phyloP scores from a whole-genome alignment of 2,797 vertebrate genomes.

The Australoheros facetus region DNA sequence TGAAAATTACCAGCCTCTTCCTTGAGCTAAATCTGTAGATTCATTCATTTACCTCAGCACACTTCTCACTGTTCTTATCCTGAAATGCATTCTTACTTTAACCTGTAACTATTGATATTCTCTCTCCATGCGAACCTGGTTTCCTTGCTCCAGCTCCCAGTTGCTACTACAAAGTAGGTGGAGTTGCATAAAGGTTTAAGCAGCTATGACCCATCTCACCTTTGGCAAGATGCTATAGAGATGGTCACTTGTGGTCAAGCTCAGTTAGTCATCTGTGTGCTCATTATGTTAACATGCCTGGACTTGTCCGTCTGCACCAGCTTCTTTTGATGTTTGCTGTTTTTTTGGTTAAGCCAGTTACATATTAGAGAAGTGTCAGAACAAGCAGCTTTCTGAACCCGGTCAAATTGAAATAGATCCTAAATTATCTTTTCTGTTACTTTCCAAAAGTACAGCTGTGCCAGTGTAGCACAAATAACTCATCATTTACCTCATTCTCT shows the following conservation, averaged over 20 bases:
- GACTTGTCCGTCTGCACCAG: conserved; percentile 34
- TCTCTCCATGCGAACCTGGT: background rate
- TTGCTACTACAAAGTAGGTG: background rate
- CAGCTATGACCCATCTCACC: background rate
- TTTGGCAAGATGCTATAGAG: background rate
- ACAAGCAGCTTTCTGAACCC: background rate
- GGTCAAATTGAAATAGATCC: background rate
- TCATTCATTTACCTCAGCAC: background rate
- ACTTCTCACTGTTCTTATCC: background rate
- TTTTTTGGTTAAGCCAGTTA: conserved; percentile 6
- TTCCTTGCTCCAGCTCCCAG: background rate
- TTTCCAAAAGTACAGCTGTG: too few species aligned
- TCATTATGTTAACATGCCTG: conserved; percentile 44
- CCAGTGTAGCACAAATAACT: too few species aligned
- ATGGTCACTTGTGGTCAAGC: background rate
- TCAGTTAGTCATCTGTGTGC: conserved; percentile 1
- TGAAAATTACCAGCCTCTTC: too few species aligned
- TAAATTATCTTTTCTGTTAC: background rate
- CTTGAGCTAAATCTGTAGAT: too few species aligned
- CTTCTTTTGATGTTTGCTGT: background rate
- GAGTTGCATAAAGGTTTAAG: conserved; percentile 13
- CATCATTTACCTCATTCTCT: background rate
- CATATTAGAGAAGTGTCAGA: conserved; percentile 6
- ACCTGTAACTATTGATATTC: background rate
- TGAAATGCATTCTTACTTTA: background rate